Evolutionary conservation across 2,113 vertebrate species (phyloP), one percentile per base, ranked within the genome.

Genomic region (Oncorhynchus mykiss): DNA sequence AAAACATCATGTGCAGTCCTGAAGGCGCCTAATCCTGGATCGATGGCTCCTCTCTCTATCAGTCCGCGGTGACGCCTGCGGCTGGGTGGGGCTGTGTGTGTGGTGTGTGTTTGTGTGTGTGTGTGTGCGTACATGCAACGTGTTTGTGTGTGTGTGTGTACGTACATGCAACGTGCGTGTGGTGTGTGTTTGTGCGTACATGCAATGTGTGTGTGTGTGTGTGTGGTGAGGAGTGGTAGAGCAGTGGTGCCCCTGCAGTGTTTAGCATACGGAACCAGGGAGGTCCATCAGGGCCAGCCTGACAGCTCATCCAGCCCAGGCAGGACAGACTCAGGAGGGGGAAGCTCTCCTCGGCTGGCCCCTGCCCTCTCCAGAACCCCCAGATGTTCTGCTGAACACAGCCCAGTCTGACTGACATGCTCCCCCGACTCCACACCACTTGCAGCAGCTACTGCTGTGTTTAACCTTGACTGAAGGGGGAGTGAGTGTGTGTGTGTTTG

Each of bases 191-290:
- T 34, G 31, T 34, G 1, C 1, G 31, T 7, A 31, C 29, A 31
- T 8, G 34, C 34, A 39, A 39, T 0, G 1, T 34, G 31, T 34
- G 31, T 34, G 31, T 34, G 1, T 6, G 5, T 7, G 34, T 34
- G 34, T 34, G 65, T 22, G 39, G 39, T 45, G 39, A 2, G 39
- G 39, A 45, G 39, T 18, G 64, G 7, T 18, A 4, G 14, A 31
- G 25, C 27, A 8, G 51, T 54, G 16, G 51, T 18, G 22, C 9
- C 39, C 22, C 78, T 79, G 72, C 78, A 79, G 72, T 75, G 67
- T 79, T 79, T 70, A 29, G 45, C 78, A 79, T 71, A 79, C 22
- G 18, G 72, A 75, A 29, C 45, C 51, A 27, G 27, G 24, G 34
- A 22, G 9, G 8, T 1, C 2, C 34, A 8, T 7, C 34, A 39